A percentile compares a stretch with the other conserved stretches of the same genome.
Conservation (phyloP, 2,888 invertebrate species). For the Nymphalis c-album region DNA sequence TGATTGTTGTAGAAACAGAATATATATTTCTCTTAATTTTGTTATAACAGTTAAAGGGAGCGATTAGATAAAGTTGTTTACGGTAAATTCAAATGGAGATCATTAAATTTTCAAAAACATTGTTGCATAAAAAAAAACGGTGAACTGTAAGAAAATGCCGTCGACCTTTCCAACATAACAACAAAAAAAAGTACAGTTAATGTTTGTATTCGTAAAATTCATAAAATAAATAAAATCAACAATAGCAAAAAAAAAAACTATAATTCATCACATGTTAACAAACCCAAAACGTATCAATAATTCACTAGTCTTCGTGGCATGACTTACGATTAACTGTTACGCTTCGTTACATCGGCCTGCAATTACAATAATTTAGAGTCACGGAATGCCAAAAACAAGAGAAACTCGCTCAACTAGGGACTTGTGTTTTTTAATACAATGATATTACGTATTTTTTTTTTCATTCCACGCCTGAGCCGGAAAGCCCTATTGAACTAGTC, state of each 20-base stretch:
- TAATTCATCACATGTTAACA: slow-evolving; percentile 34
- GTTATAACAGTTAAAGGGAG: too few relatives aligned
- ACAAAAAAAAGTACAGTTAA: slow-evolving; percentile 8
- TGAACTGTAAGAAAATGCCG: neutral
- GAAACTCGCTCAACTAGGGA: slow-evolving; percentile 28
- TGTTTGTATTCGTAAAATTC: slow-evolving; percentile 4
- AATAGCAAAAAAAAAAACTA: slow-evolving; percentile 24
- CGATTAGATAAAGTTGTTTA: too few relatives aligned
- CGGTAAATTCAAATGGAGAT: too few relatives aligned
- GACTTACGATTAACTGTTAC: slow-evolving; percentile 35
- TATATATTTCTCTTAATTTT: too few relatives aligned
- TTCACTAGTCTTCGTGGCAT: slow-evolving; percentile 35
- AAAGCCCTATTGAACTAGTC: slow-evolving; percentile 70
- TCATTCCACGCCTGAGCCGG: slow-evolving; percentile 39
- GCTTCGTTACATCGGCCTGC: slow-evolving; percentile 37
- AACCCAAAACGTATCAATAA: slow-evolving; percentile 37
- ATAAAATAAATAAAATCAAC: slow-evolving; percentile 26
- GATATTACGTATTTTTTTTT: slow-evolving; percentile 50
- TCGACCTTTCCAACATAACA: neutral
- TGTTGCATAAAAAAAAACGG: neutral
- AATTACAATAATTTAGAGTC: slow-evolving; percentile 36
- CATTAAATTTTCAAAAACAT: neutral
- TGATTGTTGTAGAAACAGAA: too few relatives aligned
- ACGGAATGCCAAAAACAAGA: slow-evolving; percentile 36
- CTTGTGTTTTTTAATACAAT: slow-evolving; percentile 46